Percentiles rank a stretch among this genome's conserved stretches.
phyloP scores from a whole-genome alignment of 2,888 invertebrate species.

The Lochmaea crataegi region DNA sequence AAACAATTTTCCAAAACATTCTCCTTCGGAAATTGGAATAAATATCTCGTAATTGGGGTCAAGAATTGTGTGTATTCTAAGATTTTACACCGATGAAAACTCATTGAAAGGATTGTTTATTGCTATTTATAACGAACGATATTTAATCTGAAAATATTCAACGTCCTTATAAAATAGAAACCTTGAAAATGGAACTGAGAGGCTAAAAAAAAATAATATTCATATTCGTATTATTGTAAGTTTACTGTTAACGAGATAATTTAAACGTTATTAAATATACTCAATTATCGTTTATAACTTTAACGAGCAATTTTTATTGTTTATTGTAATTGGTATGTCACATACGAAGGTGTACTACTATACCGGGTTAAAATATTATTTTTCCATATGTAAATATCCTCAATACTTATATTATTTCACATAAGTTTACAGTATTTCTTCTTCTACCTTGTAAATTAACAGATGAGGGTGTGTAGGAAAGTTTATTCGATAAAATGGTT shows the following conservation, averaged over 20 bases:
- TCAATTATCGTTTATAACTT: no score
- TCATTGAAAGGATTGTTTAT: not conserved
- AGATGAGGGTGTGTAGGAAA: no score
- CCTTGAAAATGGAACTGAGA: constrained; percentile 1
- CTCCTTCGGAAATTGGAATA: constrained; percentile 16
- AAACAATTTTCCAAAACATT: constrained; percentile 8
- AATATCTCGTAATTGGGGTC: constrained; percentile 21
- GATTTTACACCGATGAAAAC: constrained; percentile 14
- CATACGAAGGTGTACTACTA: no score
- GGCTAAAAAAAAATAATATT: not conserved
- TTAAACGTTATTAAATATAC: no score
- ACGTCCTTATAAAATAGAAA: not conserved
- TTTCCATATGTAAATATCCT: no score
- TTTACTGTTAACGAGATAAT: not conserved
- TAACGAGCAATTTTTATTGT: no score
- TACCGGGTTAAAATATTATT: no score
- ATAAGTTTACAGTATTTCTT: no score
- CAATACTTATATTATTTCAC: no score
- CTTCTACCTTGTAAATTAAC: no score
- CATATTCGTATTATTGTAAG: not conserved
- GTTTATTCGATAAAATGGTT: no score
- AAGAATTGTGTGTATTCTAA: constrained; percentile 8
- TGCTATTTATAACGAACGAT: not conserved
- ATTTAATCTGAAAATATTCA: constrained; percentile 10
- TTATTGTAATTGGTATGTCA: no score